A percentile compares a stretch with the other conserved stretches of the same genome.
These are phyloP conservation scores for Chaetura pelagica DNA, from an alignment of 2,113 vertebrate species.

Conservation along the genomic window DNA sequence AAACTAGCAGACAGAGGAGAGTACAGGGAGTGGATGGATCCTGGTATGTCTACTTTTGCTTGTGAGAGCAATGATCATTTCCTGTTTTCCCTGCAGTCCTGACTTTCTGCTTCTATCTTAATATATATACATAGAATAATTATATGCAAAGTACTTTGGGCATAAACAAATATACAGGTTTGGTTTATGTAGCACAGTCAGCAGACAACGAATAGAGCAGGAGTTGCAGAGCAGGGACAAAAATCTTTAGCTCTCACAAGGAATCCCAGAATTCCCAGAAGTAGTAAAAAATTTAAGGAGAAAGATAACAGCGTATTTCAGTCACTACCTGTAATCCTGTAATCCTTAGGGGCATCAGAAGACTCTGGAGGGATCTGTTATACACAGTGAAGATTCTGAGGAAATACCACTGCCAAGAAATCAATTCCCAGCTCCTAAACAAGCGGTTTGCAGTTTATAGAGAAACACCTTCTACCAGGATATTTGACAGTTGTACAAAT, in stretches of 20 bases:
- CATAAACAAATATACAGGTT: not conserved
- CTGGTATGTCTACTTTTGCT: fast-evolving
- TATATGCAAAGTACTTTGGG: not conserved
- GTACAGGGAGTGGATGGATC: not conserved
- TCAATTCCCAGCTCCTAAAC: not conserved
- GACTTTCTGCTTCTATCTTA: not conserved
- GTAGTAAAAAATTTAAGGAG: not conserved
- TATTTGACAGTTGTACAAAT: not conserved
- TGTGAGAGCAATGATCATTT: not conserved
- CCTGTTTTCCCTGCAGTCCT: not conserved
- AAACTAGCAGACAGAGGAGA: not conserved
- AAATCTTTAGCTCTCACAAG: not conserved
- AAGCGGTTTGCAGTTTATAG: not conserved
- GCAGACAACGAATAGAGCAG: not conserved
- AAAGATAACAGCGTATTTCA: not conserved
- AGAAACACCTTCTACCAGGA: not conserved
- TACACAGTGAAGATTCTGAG: not conserved
- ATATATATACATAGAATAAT: not conserved
- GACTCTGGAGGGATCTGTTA: not conserved
- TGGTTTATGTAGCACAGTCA: not conserved
- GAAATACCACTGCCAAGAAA: not conserved
- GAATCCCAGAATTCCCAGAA: not conserved
- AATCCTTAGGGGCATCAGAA: not conserved
- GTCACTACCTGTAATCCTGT: not conserved
- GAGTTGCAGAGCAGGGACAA: not conserved